phyloP scores from a whole-genome alignment of 2,113 vertebrate species.

The Calypte anna region DNA sequence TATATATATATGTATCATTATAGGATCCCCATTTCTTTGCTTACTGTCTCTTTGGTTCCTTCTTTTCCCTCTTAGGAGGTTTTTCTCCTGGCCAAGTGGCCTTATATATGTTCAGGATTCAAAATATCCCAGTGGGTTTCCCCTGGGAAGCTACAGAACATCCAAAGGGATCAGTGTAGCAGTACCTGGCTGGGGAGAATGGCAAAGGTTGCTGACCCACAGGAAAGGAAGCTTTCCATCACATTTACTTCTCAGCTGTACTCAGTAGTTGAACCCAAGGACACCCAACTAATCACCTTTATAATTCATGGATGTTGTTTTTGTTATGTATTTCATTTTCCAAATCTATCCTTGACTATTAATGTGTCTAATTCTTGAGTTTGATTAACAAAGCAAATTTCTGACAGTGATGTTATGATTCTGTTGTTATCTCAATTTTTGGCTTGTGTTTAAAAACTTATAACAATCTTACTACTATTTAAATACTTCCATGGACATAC shows the following conservation, averaged over 20 bases:
- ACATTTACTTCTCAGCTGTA: accelerated
- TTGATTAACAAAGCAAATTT: background rate
- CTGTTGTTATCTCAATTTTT: background rate
- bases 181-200: too few relatives aligned
- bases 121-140: background rate
- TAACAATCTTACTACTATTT: background rate
- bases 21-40: background rate
- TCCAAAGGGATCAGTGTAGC: background rate
- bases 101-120: accelerated
- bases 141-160: background rate
- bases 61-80: background rate
- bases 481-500: accelerated
- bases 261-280: background rate
- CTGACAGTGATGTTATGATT: background rate
- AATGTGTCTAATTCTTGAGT: background rate
- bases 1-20: background rate
- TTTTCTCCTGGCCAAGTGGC: background rate
- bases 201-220: background rate
- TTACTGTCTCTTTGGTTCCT: background rate
- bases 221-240: background rate
- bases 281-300: background rate
- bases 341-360: background rate
- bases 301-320: background rate
- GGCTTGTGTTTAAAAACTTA: background rate
- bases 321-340: background rate